Evolutionary conservation across 35 echinoderm and acorn worm genomes (phyloP), one percentile per base, ranked within the genome.

Genomic region (Diadema setosum): DNA sequence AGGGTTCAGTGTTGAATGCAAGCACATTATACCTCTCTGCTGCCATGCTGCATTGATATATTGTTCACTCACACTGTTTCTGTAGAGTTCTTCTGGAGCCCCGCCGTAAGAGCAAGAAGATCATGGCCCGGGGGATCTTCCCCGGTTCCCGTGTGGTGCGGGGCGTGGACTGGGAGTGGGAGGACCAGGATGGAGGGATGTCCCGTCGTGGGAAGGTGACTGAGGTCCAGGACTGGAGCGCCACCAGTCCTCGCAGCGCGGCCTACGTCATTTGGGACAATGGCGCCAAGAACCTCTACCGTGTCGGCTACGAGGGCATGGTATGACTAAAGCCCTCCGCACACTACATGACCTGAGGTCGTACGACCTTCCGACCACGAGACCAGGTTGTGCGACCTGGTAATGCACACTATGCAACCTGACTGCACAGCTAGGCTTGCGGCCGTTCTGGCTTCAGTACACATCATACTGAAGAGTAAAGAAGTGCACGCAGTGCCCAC

Each of bases 161-260:
- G 36, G 96, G 96, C 5, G 96, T 98, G 6, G 96, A 98, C 82
- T 98, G 96, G 96, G 92, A 98, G 82, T 98, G 96, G 96, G 96
- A 98, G 80, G 96, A 98, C 39, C 96, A 98, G 52, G 96, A 98
- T 87, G 96, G 96, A 2, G 96, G 96, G 12, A 98, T 91, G 58
- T 88, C 92, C 26, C 81, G 96, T 5, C 61, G 96, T 41, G 96
- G 96, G 7, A 94, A 94, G 58, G 92, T 98, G 29, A 94, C 96
- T 18, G 96, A 98, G 56, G 85, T 98, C 6, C 96, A 98, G 48
- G 96, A 98, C 65, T 98, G 96, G 96, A 98, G 96, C 80, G 93
- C 96, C 45, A 84, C 93, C 3, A 94, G 96, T 73, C 96, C 96
- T 23, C 85, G 96, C 1, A 98, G 96, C 78, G 96, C 96, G 36